These are phyloP conservation scores for Lasioglossum vierecki DNA, from an alignment of 2,888 invertebrate species.

Conservation along the genomic window DNA sequence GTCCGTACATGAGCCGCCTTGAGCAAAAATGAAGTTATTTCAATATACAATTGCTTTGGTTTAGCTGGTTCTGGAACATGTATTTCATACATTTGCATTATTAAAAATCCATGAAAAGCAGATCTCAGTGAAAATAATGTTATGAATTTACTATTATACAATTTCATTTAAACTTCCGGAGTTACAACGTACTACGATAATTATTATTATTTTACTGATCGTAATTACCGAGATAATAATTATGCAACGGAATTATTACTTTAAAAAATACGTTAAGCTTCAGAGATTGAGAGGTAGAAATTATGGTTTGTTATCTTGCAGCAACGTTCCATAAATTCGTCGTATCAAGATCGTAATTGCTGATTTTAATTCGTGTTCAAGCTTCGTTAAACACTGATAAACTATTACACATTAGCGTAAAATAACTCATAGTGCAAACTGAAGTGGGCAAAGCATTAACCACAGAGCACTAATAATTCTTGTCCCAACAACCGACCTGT, in stretches of 20 bases:
- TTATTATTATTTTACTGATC: neutral
- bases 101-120: neutral
- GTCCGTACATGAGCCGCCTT: neutral
- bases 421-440: neutral
- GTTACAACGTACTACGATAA: neutral
- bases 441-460: neutral
- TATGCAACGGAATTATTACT: neutral
- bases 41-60: neutral
- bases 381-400: neutral
- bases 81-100: neutral
- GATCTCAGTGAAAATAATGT: neutral
- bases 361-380: neutral
- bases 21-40: neutral
- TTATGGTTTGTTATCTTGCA: neutral
- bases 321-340: neutral
- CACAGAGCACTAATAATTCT: conserved; percentile 1
- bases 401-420: neutral
- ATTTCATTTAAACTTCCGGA: neutral
- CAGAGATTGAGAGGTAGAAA: neutral
- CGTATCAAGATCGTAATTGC: neutral
- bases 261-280: neutral
- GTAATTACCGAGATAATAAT: neutral
- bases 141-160: neutral
- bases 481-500: neutral
- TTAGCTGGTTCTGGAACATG: neutral